Evolutionary conservation across 1,140 invertebrate species (phyloP).

Genomic region (Tribolium madens): DNA sequence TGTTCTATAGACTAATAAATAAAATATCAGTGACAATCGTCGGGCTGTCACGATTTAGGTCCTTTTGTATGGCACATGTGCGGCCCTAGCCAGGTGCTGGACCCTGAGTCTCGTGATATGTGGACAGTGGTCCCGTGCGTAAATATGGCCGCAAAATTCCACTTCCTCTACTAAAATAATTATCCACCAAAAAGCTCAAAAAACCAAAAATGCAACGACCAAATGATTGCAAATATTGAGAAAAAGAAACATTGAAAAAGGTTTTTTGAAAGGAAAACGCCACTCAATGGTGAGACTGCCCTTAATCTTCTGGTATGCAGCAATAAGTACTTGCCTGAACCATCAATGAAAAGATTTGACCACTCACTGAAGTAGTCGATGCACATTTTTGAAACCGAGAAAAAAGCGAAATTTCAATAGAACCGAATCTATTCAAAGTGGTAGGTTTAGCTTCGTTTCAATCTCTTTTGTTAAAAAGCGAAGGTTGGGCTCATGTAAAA

Average conservation of each 20-base stretch:
- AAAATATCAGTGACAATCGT: conserved; percentile 63
- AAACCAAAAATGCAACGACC: too few species aligned
- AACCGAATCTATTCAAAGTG: conserved; percentile 25
- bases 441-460: conserved; percentile 11
- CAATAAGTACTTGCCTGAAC: conserved; percentile 46
- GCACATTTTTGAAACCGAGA: conserved; percentile 59
- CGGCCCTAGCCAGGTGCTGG: conserved; percentile 44
- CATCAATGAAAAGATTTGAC: conserved; percentile 57
- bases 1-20: conserved; percentile 58
- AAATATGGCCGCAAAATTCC: conserved; percentile 28
- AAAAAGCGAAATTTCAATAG: conserved; percentile 49
- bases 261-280: neutral
- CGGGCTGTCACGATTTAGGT: conserved; percentile 54
- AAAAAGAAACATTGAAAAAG: neutral
- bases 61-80: conserved; percentile 58
- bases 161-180: conserved; percentile 30
- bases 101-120: conserved; percentile 43
- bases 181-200: neutral
- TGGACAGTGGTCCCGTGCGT: conserved; percentile 45
- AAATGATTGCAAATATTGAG: neutral
- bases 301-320: conserved; percentile 52
- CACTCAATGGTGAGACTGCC: conserved; percentile 28
- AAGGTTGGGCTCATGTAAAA: neutral
- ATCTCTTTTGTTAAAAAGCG: conserved; percentile 11
- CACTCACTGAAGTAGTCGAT: conserved; percentile 59